Evolutionary conservation across 23 tunicate genomes (phyloP).

Genomic region (Diplosoma virens): DNA sequence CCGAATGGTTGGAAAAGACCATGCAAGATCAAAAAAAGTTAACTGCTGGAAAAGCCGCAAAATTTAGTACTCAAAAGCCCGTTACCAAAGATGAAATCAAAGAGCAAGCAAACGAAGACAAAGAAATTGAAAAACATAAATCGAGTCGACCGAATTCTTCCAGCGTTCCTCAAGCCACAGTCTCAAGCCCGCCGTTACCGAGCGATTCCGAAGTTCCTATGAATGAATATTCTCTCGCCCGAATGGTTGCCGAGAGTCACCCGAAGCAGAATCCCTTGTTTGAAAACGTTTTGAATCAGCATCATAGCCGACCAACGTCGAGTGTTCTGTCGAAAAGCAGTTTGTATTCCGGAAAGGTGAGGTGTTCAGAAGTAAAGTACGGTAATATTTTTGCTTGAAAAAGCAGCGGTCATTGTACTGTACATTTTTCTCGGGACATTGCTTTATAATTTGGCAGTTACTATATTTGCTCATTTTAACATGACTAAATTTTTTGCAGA

Average conservation of each 20-base stretch:
- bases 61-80: not conserved
- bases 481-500: too few relatives aligned
- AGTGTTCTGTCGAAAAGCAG: conserved; percentile 47
- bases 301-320: conserved; percentile 65
- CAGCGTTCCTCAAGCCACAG: conserved; percentile 26
- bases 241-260: conserved; percentile 35
- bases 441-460: too few relatives aligned
- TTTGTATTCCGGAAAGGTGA: conserved; percentile 33
- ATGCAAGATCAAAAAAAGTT: conserved; percentile 10
- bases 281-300: conserved; percentile 64
- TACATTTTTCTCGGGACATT: too few relatives aligned
- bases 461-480: too few relatives aligned
- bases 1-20: conserved; percentile 69
- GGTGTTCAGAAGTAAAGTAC: too few relatives aligned
- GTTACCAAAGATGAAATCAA: not conserved
- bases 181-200: conserved; percentile 11
- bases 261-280: conserved; percentile 45
- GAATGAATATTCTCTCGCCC: not conserved
- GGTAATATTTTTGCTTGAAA: too few relatives aligned
- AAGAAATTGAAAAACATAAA: not conserved
- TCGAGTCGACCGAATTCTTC: not conserved
- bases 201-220: not conserved
- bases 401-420: too few relatives aligned
- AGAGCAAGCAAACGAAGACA: conserved; percentile 6
- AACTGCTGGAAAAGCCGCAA: not conserved